Evolutionary conservation across 2,888 invertebrate species (phyloP).

Genomic region (Leucophenga montana): DNA sequence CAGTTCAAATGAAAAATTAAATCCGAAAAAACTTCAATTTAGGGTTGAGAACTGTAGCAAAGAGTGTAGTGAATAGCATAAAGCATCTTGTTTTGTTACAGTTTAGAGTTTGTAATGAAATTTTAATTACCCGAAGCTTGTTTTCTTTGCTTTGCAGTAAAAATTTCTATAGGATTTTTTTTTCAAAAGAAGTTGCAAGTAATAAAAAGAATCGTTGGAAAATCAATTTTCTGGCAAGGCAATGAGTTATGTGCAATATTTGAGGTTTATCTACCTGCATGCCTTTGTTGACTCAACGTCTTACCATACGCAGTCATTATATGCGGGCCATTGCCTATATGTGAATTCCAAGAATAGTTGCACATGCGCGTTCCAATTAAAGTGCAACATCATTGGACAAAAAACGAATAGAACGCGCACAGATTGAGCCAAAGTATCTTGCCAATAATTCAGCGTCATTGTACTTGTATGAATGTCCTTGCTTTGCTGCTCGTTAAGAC

Average conservation of each 20-base stretch:
- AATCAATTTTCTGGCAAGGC: neutral
- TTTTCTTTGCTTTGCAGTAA: neutral
- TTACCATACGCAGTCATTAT: too few relatives aligned
- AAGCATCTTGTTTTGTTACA: conserved; percentile 29
- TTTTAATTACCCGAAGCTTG: conserved; percentile 46
- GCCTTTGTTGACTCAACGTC: neutral
- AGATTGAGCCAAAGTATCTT: neutral
- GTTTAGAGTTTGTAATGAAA: conserved; percentile 38
- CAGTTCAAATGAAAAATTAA: conserved; percentile 24
- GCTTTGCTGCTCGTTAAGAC: neutral
- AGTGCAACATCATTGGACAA: conserved; percentile 11
- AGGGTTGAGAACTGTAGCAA: neutral
- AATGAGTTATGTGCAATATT: too few relatives aligned
- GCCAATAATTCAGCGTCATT: neutral
- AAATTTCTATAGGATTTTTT: neutral
- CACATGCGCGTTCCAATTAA: conserved; percentile 16
- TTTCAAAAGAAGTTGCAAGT: conserved; percentile 15
- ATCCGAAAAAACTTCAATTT: conserved; percentile 38
- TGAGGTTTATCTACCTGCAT: conserved; percentile 8
- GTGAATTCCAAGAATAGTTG: conserved; percentile 15
- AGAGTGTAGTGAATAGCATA: conserved; percentile 23
- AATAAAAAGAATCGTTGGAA: neutral
- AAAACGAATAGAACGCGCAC: neutral
- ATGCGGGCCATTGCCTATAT: too few relatives aligned
- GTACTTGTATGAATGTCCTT: conserved; percentile 7